A percentile compares a stretch with the other conserved stretches of the same genome.
Evolutionary conservation across 2,113 vertebrate species (phyloP).

Genomic region (Elgaria multicarinata): DNA sequence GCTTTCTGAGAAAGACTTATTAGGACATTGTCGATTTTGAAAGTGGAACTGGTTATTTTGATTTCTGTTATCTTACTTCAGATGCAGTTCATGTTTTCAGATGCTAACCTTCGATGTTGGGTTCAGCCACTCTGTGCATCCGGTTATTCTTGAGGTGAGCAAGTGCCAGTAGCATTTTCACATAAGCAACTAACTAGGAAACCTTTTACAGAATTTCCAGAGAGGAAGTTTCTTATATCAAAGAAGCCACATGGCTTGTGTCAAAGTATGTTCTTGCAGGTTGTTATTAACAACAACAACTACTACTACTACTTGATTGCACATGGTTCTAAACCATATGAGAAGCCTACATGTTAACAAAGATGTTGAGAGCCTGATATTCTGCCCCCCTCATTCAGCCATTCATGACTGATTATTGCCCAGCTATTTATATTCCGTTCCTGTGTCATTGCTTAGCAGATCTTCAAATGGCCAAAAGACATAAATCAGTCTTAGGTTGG

Average conservation of each 20-base stretch:
- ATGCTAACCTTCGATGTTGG: constrained; percentile 91
- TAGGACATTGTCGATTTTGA: background rate
- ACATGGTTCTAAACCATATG: background rate
- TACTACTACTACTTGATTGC: too few species aligned
- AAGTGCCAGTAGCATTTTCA: background rate
- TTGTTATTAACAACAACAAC: background rate
- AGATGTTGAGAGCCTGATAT: too few species aligned
- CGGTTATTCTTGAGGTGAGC: constrained; percentile 86
- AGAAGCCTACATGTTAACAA: too few species aligned
- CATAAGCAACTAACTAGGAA: background rate
- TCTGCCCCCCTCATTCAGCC: too few species aligned
- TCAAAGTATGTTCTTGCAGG: background rate
- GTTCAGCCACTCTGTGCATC: constrained; percentile 75
- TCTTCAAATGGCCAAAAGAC: too few species aligned
- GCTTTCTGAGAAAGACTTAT: constrained; percentile 1
- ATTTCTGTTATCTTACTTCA: constrained; percentile 70
- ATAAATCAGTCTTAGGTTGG: too few species aligned
- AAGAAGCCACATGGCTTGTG: background rate
- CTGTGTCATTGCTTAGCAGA: too few species aligned
- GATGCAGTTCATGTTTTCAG: constrained; percentile 92
- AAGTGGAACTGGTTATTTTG: background rate
- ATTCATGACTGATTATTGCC: too few species aligned
- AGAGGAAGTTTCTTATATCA: background rate
- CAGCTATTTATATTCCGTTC: too few species aligned
- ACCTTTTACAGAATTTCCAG: background rate